Base-by-base conservation (phyloP, 2,888 invertebrate species). In the Andrena camellia region DNA sequence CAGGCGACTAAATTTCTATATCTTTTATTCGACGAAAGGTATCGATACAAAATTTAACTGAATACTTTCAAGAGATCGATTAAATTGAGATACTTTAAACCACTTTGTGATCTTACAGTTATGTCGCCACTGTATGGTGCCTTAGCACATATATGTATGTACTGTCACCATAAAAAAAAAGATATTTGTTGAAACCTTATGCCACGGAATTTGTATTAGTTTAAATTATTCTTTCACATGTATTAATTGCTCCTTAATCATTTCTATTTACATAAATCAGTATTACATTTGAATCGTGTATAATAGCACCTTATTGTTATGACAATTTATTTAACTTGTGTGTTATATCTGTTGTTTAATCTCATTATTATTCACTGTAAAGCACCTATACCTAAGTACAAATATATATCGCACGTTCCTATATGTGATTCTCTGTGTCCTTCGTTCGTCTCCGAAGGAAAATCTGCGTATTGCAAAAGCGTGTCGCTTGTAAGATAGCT, bases 21-120 rank as follows among this genome's bases (percentile, higher is more conserved):
- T 62, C 59, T 75, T 59, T 67, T 60, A 54, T 62, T 26, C 71
- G 48, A 23, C 52, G 57, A 59, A 78, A 6, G 31, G 20, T 50
- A 70, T 29, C 63, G 60, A 66, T 7, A 50, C n/a, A 31, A 31
- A 50, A 59, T 71, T 80, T 64, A 69, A 75, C 29, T 71, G 67
- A 33, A 64, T 67, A 66, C 1, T 57, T 67, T 52, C 10, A 63
- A 31, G 35, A 52, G 60, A 69, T 35, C 59, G 20, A 73, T 60
- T 31, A 63, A 23, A 50, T 50, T 17, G 33, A 66, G 20, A 31
- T 48, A 23, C 29, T 59, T 72, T 10, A 42, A 42, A 42, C 48
- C 52, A 42, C 33, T 17, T 72, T 68, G 29, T 54, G 57, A 68
- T 68, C 23, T 79, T 48, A 23, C 23, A 59, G 31, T 80, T 69